phyloP scores from a whole-genome alignment of 2,113 vertebrate genomes.

The Benitochromis conjunctus region DNA sequence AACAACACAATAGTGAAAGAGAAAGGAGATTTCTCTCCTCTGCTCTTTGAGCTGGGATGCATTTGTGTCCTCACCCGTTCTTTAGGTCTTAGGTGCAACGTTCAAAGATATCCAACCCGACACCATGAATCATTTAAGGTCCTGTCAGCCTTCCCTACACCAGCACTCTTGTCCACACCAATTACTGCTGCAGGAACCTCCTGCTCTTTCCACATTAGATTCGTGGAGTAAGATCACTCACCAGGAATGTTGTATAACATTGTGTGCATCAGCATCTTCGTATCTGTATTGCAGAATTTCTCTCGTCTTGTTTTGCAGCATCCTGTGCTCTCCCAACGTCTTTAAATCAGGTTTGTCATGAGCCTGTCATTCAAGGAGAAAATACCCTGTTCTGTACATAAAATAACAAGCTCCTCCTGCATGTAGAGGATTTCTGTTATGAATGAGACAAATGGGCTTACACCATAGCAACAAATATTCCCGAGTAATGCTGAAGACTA shows the following conservation, averaged over 20 bases:
- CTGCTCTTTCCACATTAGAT: conserved; percentile 62
- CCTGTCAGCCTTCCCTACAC: conserved; percentile 54
- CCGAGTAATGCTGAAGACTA: conserved; percentile 29
- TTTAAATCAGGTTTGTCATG: conserved; percentile 18
- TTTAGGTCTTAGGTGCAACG: conserved; percentile 51
- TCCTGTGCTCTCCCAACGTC: not conserved
- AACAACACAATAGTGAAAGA: not conserved
- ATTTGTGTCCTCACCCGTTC: conserved; percentile 28
- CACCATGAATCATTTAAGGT: conserved; percentile 67
- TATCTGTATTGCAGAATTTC: conserved; percentile 36
- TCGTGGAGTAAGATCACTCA: conserved; percentile 37
- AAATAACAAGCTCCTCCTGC: not conserved
- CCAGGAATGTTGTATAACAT: conserved; percentile 49
- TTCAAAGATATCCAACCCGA: conserved; percentile 59
- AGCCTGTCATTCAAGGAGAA: not conserved
- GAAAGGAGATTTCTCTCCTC: not conserved
- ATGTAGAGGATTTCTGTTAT: conserved; percentile 13
- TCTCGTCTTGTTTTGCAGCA: conserved; percentile 2
- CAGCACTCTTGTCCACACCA: conserved; percentile 53
- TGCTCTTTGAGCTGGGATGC: not conserved
- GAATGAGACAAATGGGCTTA: conserved; percentile 33
- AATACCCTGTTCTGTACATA: not conserved
- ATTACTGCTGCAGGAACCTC: conserved; percentile 57
- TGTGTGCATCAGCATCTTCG: conserved; percentile 58
- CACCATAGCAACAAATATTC: conserved; percentile 37